These are phyloP conservation scores for Halcyon chelicuti DNA, from an alignment of 2,797 vertebrate genomes.

Conservation along the genomic window DNA sequence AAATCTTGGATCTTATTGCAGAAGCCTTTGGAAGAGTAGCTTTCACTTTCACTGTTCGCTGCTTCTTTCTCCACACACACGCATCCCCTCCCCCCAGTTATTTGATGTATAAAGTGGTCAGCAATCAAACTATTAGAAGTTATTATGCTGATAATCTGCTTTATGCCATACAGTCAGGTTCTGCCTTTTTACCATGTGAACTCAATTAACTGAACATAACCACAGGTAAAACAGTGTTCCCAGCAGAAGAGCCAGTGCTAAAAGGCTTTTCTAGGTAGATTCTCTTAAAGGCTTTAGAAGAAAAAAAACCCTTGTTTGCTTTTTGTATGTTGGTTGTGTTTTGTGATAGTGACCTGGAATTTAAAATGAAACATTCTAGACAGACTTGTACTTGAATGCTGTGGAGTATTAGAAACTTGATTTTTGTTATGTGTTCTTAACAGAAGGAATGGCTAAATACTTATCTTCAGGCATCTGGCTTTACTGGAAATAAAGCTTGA, in stretches of 20 bases:
- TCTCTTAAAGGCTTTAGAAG: neutral
- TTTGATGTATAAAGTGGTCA: neutral
- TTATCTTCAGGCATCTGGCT: constrained; percentile 28
- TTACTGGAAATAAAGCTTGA: constrained; percentile 38
- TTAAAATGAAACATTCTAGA: constrained; percentile 12
- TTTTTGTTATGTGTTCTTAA: neutral
- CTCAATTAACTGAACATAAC: neutral
- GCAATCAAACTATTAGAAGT: neutral
- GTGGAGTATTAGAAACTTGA: neutral
- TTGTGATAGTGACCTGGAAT: neutral
- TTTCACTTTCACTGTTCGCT: neutral
- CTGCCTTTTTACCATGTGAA: neutral
- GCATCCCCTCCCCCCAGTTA: neutral
- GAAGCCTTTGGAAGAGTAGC: neutral
- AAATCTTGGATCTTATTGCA: neutral
- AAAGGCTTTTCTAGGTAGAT: neutral
- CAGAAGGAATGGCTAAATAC: constrained; percentile 40
- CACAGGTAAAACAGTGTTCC: neutral
- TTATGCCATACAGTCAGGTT: neutral
- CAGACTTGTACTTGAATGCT: neutral
- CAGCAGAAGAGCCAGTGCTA: neutral
- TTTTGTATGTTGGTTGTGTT: neutral
- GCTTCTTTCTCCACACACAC: neutral
- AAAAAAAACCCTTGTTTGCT: neutral
- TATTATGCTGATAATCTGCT: neutral